Evolutionary conservation across 2,113 vertebrate genomes (phyloP).

Genomic region (Atrichornis clamosus): DNA sequence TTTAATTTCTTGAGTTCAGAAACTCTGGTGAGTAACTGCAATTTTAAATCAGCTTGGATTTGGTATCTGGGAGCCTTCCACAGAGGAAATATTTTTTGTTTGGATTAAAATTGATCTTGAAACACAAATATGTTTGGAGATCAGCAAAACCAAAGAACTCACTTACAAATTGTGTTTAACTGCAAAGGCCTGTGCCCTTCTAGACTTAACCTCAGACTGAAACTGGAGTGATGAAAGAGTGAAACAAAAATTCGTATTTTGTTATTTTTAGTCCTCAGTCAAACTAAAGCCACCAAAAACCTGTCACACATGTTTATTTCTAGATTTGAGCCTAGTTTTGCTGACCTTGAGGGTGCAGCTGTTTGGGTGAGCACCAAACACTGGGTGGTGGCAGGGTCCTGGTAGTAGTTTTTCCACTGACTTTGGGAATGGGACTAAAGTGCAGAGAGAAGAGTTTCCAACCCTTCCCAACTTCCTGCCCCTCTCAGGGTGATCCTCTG

Average conservation of each 20-base stretch:
- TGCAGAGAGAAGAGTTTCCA: not conserved
- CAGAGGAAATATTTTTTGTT: not conserved
- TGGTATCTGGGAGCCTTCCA: not conserved
- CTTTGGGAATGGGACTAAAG: not conserved
- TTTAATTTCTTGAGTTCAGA: conserved; percentile 31
- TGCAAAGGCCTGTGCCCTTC: not conserved
- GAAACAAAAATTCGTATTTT: not conserved
- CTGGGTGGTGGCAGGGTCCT: not conserved
- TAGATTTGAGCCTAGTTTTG: not conserved
- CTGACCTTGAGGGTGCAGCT: not conserved
- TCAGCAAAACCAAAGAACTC: not conserved
- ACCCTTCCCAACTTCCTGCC: not conserved
- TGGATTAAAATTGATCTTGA: not conserved
- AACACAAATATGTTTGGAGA: not conserved
- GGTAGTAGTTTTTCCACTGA: not conserved
- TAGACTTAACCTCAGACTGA: not conserved
- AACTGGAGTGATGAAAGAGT: not conserved
- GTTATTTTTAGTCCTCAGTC: not conserved
- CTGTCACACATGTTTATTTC: not conserved
- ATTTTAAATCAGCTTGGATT: not conserved
- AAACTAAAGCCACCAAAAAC: not conserved
- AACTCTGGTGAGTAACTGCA: not conserved
- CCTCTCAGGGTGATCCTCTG: not conserved
- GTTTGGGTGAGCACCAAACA: not conserved
- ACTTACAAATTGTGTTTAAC: not conserved